Base-by-base conservation (phyloP, 53 echinoderm and acorn worm genomes). In the Mesocentrotus franciscanus region DNA sequence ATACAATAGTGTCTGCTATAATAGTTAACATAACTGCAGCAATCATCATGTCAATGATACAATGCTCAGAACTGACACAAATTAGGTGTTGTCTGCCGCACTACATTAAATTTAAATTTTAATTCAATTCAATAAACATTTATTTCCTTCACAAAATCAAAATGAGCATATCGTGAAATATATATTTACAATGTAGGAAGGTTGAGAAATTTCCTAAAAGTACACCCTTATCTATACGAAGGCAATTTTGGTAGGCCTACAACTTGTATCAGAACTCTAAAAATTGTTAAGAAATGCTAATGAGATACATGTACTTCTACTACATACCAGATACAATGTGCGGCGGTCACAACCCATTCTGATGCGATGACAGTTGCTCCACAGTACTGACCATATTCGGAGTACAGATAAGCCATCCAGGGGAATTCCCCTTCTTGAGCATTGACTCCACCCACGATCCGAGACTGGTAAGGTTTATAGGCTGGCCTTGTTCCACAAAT, bases 261-360 rank as follows among this genome's bases (percentile, higher is more conserved):
- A 49, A 49, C 49, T 49, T 49, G 49, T 49, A 49, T 49, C 49
- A 49, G 49, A 49, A 49, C 49, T 49, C 49, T 49, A 49, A 2
- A 49, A 49, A 2, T 49, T 49, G 49, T 49, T 49, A 49, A 49
- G 49, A 49, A 49, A 49, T 49, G 49, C 6, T 49, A 49, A 5
- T 49, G 49, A 49, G 49, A 49, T 49, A 49, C n/a, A n/a, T n/a
- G n/a, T 49, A 49, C 5, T 49, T 49, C 49, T 49, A 91, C 58
- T 35, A 60, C 93, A 60, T 60, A 93, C 85, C 59, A 61, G 61
- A 95, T 9, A 60, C 95, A 95, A 56, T 95, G 95, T 15, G 95
- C 95, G 15, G 95, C 95, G 8, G 95, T 95, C 76, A 95, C 49
- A 74, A 90, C 76, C 95, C 95, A 95, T 33, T 74, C 60, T 18